phyloP scores from a whole-genome alignment of 1,140 invertebrate species.

The Cepaea nemoralis region DNA sequence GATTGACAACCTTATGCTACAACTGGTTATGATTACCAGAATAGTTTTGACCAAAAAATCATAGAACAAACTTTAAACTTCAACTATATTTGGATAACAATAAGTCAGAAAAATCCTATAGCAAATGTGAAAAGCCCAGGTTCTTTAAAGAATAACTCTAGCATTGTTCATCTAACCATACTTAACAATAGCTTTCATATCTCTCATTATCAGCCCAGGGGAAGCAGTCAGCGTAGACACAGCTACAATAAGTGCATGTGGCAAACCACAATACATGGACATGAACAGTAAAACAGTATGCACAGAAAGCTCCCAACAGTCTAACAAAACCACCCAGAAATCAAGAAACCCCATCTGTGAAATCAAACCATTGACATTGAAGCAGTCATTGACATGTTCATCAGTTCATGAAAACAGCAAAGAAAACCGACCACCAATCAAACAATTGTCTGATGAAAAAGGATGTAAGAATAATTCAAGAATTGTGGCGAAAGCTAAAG shows the following conservation, averaged over 20 bases:
- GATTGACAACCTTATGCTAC: too few species aligned
- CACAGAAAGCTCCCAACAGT: neutral
- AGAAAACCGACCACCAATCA: neutral
- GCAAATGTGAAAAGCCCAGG: too few species aligned
- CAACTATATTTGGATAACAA: too few species aligned
- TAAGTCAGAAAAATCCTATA: too few species aligned
- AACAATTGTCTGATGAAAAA: neutral
- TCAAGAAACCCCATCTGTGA: neutral
- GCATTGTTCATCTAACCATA: too few species aligned
- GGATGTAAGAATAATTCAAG: neutral
- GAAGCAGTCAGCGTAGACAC: neutral
- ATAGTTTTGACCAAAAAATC: too few species aligned
- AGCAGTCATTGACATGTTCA: neutral
- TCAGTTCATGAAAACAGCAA: neutral
- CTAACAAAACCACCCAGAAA: neutral
- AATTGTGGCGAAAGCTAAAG: neutral
- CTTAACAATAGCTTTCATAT: neutral
- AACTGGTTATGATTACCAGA: too few species aligned
- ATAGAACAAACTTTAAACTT: too few species aligned
- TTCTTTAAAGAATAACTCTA: too few species aligned
- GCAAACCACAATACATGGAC: neutral
- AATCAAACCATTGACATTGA: neutral
- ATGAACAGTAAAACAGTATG: neutral
- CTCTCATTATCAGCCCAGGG: neutral
- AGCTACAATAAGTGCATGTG: neutral